Base-by-base conservation (phyloP, 2,888 invertebrate genomes). In the Metacarcinus magister region DNA sequence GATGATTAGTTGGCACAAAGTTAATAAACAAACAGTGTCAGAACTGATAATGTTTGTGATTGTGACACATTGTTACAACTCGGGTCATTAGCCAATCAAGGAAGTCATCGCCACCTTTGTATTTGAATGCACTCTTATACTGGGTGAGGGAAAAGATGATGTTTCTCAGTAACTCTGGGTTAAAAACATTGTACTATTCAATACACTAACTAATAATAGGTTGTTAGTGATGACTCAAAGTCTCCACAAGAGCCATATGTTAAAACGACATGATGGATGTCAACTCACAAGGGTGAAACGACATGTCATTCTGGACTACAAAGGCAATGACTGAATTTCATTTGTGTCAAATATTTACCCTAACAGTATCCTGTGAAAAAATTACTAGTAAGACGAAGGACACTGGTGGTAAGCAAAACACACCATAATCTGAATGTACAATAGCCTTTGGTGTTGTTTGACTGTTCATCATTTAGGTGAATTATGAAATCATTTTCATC, bases 171-270 rank as follows among this genome's bases (percentile, higher is more conserved):
- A 87, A 87, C 32, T 87, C 8, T 87, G 39, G 39, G 10, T 87
- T 39, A 87, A 10, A 4, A 75, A 60, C 60, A 60, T 16, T 60
- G 23, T 19, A 2, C 13, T 39, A 39, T 7, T 87, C 2, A 32
- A 39, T 82, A 39, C 10, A 39, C 87, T 87, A 39, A 87, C 87
- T 7, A 19, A 39, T 39, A n/a, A n/a, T 39, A 16, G 23, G 87
- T 32, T 87, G 87, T 87, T 87, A 87, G 87, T 87, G 39, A 39
- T 87, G 87, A 87, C 87, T 87, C 87, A 75, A n/a, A 39, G 39
- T 87, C 87, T 87, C 87, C 39, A 39, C 7, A n/a, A 16, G 87
- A 87, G 87, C 23, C 87, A 87, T 39, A n/a, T 67, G 67, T 67
- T 67, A 67, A 19, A 19, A 67, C 3, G 23, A 23, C 10, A 67